Evolutionary conservation across 2,888 invertebrate genomes (phyloP).

Genomic region (Conus canariensis): DNA sequence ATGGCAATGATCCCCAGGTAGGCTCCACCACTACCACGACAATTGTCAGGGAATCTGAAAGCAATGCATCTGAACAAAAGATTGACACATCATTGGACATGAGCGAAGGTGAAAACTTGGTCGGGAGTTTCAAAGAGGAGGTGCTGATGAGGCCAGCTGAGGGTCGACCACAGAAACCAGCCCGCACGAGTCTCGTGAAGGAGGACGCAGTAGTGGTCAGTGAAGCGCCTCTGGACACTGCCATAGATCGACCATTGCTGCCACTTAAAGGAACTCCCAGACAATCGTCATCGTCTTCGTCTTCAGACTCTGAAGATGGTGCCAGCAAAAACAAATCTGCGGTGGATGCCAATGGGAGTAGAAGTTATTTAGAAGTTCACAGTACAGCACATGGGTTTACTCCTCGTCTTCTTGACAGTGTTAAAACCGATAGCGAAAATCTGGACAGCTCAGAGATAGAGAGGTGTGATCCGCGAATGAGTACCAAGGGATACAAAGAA

Average conservation of each 20-base stretch:
- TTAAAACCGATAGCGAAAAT: neutral
- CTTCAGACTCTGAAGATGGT: slow-evolving; percentile 21
- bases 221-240: neutral
- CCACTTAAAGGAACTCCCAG: slow-evolving; percentile 14
- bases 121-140: neutral
- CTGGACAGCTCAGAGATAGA: neutral
- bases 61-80: neutral
- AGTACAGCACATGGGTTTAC: neutral
- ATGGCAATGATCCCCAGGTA: neutral
- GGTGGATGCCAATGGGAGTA: neutral
- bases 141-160: neutral
- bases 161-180: slow-evolving; percentile 23
- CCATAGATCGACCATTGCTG: slow-evolving; percentile 6
- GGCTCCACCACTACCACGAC: neutral
- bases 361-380: neutral
- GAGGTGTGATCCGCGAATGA: neutral
- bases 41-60: no score
- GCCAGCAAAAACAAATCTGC: neutral
- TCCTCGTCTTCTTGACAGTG: neutral
- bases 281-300: slow-evolving; percentile 24
- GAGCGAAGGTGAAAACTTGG: neutral
- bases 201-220: neutral
- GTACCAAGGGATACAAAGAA: neutral
- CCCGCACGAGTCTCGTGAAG: neutral
- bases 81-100: neutral